Evolutionary conservation across 2,797 vertebrate species (phyloP), one percentile per base, ranked within the genome.

Genomic region (Rhinophrynus dorsalis): DNA sequence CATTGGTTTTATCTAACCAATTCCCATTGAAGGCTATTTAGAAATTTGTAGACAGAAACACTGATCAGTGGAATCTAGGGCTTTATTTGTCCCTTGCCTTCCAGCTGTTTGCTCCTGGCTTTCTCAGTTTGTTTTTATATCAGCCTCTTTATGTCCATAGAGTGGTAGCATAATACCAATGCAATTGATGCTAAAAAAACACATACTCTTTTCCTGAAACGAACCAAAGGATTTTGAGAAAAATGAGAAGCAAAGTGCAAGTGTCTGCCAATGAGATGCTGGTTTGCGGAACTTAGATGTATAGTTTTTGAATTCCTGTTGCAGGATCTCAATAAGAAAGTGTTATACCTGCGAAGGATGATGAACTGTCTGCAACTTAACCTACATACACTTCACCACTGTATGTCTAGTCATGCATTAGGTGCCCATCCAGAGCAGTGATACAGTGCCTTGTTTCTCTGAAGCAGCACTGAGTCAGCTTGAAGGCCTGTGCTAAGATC

Each of bases 221-320:
- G 66, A 73, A 66, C 69, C 69, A 66, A 73, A 66, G 35, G 58
- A 54, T 62, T 33, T 69, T 44, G 33, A 17, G 48, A 26, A 20
- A 42, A 20, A 66, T 55, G 29, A 40, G 13, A 33, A 24, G 13
- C 3, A 13, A 27, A 10, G 20, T 21, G 6, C 4, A 26, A 8
- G 32, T 24, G 21, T 51, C 54, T 32, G 21, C 52, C 18, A 13
- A 50, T 30, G 45, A 59, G 33, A 48, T 57, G 10, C n/a, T 5
- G 20, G 26, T 57, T 33, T 73, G 69, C 58, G 62, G 68, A 72
- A 60, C 60, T 72, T 72, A 64, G 60, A 72, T 26, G 33, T 32
- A 8, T 9, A 8, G 26, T 42, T 51, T 51, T 48, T 20, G 12
- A 42, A 60, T 24, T 51, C 26, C 48, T 35, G 12, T 20, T 52